phyloP scores from a whole-genome alignment of 2,797 vertebrate genomes.

The Cryptoprocta ferox region DNA sequence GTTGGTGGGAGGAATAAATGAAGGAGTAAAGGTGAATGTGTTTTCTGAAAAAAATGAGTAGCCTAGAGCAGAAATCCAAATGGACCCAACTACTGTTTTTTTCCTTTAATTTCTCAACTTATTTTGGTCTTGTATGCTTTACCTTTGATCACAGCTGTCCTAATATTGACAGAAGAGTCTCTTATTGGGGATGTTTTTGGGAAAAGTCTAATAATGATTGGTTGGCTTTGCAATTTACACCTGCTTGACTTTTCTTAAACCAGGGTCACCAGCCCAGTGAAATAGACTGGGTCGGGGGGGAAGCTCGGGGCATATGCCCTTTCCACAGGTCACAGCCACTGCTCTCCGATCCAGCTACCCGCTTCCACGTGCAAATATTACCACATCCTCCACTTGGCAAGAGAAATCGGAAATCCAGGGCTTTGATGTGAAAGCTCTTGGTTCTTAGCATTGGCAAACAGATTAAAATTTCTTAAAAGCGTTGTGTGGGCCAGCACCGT shows the following conservation, averaged over 20 bases:
- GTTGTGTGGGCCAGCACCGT: neutral
- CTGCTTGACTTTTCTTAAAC: constrained; percentile 28
- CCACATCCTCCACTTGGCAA: neutral
- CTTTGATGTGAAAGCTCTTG: constrained; percentile 42
- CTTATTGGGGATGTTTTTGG: neutral
- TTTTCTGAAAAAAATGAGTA: neutral
- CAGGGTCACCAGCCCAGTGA: neutral
- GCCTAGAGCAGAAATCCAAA: neutral
- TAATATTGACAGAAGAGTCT: neutral
- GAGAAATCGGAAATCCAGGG: neutral
- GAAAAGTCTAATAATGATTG: neutral
- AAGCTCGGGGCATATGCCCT: neutral
- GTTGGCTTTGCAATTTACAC: neutral
- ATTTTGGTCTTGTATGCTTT: neutral
- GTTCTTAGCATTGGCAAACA: neutral
- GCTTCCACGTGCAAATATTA: neutral
- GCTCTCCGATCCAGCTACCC: neutral
- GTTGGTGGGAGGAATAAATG: neutral
- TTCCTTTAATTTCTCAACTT: neutral
- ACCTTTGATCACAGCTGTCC: neutral
- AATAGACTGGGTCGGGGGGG: neutral
- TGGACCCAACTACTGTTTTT: neutral
- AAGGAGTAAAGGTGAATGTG: neutral
- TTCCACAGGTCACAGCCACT: accelerated
- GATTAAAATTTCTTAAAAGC: constrained; percentile 25